Evolutionary conservation across 2,888 invertebrate genomes (phyloP).

Genomic region (Troides helena): DNA sequence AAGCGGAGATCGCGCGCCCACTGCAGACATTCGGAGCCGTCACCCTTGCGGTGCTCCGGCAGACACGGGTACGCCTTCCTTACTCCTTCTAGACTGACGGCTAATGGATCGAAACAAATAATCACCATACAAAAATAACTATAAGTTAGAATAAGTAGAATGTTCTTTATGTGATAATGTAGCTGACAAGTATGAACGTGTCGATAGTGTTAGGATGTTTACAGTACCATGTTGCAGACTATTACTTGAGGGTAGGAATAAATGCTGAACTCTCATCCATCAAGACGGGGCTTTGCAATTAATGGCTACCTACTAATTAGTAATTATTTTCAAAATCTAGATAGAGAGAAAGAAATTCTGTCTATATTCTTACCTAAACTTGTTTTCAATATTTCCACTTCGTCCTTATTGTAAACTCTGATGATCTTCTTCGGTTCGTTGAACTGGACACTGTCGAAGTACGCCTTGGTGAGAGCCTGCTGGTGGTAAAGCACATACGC

Average conservation of each 20-base stretch:
- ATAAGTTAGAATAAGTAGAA: too few relatives aligned
- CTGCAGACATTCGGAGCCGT: slow-evolving; percentile 88
- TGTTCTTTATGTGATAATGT: too few relatives aligned
- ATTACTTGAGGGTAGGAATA: too few relatives aligned
- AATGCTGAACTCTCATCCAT: too few relatives aligned
- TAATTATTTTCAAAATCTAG: too few relatives aligned
- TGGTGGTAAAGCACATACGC: slow-evolving; percentile 92
- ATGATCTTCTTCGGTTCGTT: slow-evolving; percentile 87
- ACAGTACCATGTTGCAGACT: too few relatives aligned
- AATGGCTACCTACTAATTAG: too few relatives aligned
- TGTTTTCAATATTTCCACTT: slow-evolving; percentile 85
- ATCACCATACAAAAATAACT: too few relatives aligned
- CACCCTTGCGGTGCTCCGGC: slow-evolving; percentile 77
- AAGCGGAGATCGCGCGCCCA: slow-evolving; percentile 89
- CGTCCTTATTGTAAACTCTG: slow-evolving; percentile 85
- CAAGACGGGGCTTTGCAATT: too few relatives aligned
- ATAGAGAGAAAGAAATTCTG: too few relatives aligned
- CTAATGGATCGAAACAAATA: slow-evolving; percentile 40
- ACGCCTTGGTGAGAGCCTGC: slow-evolving; percentile 89
- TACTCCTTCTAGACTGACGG: slow-evolving; percentile 82
- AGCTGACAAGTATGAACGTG: too few relatives aligned
- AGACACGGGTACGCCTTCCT: slow-evolving; percentile 86
- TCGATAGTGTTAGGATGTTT: too few relatives aligned
- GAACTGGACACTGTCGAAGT: slow-evolving; percentile 91
- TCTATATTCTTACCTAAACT: slow-evolving; percentile 72